phyloP scores from a whole-genome alignment of 2,888 invertebrate species.

The Baronia brevicornis region DNA sequence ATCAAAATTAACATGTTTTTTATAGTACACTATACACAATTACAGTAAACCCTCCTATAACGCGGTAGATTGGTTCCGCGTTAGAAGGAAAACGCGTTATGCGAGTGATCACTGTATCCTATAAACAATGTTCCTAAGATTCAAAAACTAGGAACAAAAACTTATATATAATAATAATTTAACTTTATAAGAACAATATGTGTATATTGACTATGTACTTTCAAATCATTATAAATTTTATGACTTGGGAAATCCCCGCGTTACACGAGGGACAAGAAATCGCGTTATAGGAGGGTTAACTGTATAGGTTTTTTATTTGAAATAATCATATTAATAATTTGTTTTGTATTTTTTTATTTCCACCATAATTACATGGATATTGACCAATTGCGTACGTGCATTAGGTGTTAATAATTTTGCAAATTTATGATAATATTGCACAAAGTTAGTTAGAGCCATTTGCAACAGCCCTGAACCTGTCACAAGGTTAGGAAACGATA shows the following conservation, averaged over 20 bases:
- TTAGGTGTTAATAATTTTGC: slow-evolving; percentile 93
- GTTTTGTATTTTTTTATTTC: slow-evolving; percentile 99
- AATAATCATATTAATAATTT: slow-evolving; percentile 79
- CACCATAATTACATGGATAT: slow-evolving; percentile 99
- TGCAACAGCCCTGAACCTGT: slow-evolving; percentile 96
- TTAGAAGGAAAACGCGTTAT: slow-evolving; percentile 27
- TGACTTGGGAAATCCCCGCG: too few relatives aligned
- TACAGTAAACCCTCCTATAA: too few relatives aligned
- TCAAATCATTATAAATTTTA: too few relatives aligned
- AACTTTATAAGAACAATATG: not conserved
- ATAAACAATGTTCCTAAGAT: too few relatives aligned
- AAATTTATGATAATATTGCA: slow-evolving; percentile 98
- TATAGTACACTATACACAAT: too few relatives aligned
- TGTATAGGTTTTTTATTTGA: slow-evolving; percentile 6
- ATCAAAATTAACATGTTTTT: too few relatives aligned
- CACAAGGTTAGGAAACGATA: slow-evolving; percentile 96
- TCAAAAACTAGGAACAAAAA: too few relatives aligned
- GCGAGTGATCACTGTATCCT: too few relatives aligned
- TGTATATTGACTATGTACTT: too few relatives aligned
- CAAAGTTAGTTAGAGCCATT: slow-evolving; percentile 94
- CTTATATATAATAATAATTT: not conserved
- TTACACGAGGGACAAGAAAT: too few relatives aligned
- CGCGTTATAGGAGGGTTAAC: too few relatives aligned
- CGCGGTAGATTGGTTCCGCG: slow-evolving; percentile 23
- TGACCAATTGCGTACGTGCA: slow-evolving; percentile 91